phyloP scores from a whole-genome alignment of 2,113 vertebrate species.

The Bagarius yarrelli region DNA sequence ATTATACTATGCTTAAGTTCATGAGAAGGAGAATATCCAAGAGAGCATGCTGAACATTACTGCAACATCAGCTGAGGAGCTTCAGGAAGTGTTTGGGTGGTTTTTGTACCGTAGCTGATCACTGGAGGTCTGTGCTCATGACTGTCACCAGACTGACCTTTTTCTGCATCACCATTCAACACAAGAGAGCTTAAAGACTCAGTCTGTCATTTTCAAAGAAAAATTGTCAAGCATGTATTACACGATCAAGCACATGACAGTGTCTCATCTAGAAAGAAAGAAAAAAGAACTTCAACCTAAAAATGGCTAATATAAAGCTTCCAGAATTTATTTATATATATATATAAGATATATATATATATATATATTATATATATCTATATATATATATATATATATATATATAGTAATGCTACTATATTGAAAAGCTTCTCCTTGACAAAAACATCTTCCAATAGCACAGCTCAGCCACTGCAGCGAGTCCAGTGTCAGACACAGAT shows the following conservation, averaged over 20 bases:
- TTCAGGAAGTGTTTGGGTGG: not conserved
- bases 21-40: not conserved
- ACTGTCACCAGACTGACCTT: conserved; percentile 12
- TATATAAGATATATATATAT: too few relatives aligned
- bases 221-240: not conserved
- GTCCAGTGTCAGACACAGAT: not conserved
- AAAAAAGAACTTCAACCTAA: not conserved
- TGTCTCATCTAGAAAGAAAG: not conserved
- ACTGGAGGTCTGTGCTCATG: conserved; percentile 15
- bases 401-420: too few relatives aligned
- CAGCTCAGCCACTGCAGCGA: not conserved
- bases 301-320: not conserved
- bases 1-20: not conserved
- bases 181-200: conserved; percentile 9
- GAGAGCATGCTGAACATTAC: not conserved
- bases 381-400: too few relatives aligned
- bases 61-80: not conserved
- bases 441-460: not conserved
- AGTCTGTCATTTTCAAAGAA: not conserved
- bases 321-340: too few relatives aligned
- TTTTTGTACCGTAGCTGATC: not conserved
- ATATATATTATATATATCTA: too few relatives aligned
- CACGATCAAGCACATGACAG: not conserved
- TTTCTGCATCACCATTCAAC: not conserved
- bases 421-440: not conserved